Evolutionary conservation across 2,797 vertebrate species (phyloP), one percentile per base, ranked within the genome.

Genomic region (Gallinago stenura): DNA sequence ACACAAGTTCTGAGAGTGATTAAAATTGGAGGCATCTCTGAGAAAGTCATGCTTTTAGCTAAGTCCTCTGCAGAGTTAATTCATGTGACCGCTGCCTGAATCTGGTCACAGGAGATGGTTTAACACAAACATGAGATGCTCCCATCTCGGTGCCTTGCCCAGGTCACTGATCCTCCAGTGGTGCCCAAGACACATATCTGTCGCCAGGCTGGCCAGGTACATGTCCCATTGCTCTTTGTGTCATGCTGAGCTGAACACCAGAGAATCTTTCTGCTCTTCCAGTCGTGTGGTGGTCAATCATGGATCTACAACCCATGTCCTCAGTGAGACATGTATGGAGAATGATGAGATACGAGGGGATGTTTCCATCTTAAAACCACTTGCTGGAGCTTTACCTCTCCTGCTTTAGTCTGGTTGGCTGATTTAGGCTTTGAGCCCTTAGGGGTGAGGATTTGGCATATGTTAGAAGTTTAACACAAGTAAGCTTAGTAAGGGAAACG

Each of bases 271-370:
- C 53, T 81, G 53, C 39, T n/a, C 45, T 64, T 84, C 35, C 53
- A 66, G 64, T 57, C 3, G 1, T 0, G 0, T 30, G 45, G n/a
- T 75, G 39, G n/a, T 35, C 50, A 80, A 0, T 3, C 0, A 1
- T 53, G 48, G 50, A 24, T 37, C 53, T 33, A 20, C 31, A 60
- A 12, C n/a, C 26, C 37, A 0, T 33, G 33, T 46, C 45, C 28
- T 84, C 33, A 13, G 17, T 16, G 41, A 35, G 31, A 9, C 4
- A 2, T 22, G 10, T 39, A 1, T 28, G 26, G 60, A 85, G 60
- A 14, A 30, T 1, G 22, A 9, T 31, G 41, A 60, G 58, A 15
- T 8, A 24, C 24, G 46, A 85, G 25, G 39, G 35, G 10, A 26
- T 57, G 46, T 58, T 85, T 78, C 46, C 58, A 33, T 30, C 31